Evolutionary conservation across 1,140 invertebrate genomes (phyloP), one percentile per base, ranked within the genome.

Genomic region (Triops cancriformis): DNA sequence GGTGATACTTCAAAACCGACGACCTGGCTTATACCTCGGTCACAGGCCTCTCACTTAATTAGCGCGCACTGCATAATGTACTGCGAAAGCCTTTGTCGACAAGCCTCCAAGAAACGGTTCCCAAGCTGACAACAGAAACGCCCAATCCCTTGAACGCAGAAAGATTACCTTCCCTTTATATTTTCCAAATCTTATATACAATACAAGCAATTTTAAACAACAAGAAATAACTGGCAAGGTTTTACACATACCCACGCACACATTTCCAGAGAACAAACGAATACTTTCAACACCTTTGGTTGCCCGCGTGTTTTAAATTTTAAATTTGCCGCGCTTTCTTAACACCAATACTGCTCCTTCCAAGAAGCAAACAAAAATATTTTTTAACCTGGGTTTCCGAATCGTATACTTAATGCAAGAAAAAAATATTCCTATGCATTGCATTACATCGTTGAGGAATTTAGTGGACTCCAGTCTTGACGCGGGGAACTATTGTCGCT

Each of bases 401-500:
- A 37, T 37, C 31, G 31, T 37, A 37, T 37, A 37, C 31, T 37
- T 37, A 37, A n/a, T n/a, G 31, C 31, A 37, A 7, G 31, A 37
- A n/a, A n/a, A n/a, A n/a, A n/a, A n/a, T n/a, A 37, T 37, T 7
- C 31, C 31, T 37, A 2, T 31, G 43, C 28, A 51, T 76, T 64
- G 14, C 18, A 18, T 76, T 76, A 76, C 43, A 76, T 64, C 5
- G 75, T 51, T 1, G 75, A 64, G 1, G 75, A 23, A 45, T 28
- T 51, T 27, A 76, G 28, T 18, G 75, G 75, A 64, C 75, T 76
- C 75, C 75, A 76, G 26, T 45, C 75, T 28, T 76, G 75, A 28
- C 75, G 26, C 3, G 75, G 75, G 26, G 75, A 76, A 76, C 75
- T 76, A 64, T 76, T 43, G 28, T 76, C 75, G 23, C 51, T 64